Conservation (phyloP, 2,797 vertebrate species). For the Siniperca obscura region DNA sequence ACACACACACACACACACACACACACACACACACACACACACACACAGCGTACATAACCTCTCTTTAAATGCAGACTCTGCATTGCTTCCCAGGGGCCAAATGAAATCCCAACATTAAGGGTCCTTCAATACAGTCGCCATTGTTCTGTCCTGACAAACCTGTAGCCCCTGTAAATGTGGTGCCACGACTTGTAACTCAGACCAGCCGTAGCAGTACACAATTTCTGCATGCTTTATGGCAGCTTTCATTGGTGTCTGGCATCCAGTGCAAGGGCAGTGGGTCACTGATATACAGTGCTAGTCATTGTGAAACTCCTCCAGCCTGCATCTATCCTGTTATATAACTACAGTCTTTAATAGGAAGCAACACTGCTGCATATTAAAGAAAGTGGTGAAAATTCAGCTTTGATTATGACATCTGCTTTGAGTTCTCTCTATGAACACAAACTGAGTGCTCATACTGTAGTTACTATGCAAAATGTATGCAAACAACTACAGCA, state of each 20-base stretch:
- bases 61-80: conserved; percentile 47
- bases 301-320: conserved; percentile 26
- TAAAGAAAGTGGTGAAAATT: neutral
- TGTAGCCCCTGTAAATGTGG: conserved; percentile 56
- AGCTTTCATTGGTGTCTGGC: conserved; percentile 67
- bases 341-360: neutral
- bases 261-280: conserved; percentile 60
- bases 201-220: conserved; percentile 36
- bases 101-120: conserved; percentile 65
- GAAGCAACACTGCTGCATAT: neutral
- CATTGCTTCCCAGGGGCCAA: conserved; percentile 58
- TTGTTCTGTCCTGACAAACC: conserved; percentile 69
- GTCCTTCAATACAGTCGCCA: conserved; percentile 69
- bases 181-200: conserved; percentile 52
- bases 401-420: neutral
- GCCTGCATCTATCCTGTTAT: neutral
- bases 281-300: conserved; percentile 58
- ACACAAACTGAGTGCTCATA: neutral
- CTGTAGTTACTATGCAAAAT: conserved; percentile 1
- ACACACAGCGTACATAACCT: conserved; percentile 31
- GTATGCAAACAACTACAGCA: neutral
- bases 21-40: neutral
- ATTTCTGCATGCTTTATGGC: conserved; percentile 60
- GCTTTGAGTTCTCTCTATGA: neutral
- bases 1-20: conserved; percentile 16